Conservation (phyloP, 35 echinoderm and acorn worm species). For the Diadema setosum region DNA sequence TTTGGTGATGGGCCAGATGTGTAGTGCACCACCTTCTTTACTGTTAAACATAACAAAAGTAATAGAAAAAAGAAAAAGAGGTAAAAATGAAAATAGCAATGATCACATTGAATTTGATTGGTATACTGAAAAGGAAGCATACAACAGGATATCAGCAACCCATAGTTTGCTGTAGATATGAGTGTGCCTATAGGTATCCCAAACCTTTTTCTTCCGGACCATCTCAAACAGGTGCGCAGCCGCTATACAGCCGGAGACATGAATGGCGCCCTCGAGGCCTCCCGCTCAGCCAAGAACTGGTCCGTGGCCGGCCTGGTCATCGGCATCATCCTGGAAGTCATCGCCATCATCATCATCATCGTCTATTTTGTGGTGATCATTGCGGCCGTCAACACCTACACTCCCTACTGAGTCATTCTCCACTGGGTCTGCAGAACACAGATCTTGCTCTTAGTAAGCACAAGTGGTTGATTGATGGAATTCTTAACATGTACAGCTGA, state of each 20-base stretch:
- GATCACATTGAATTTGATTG: no score
- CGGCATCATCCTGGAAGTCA: slow-evolving; percentile 45
- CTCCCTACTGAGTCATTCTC: background rate
- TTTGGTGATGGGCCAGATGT: no score
- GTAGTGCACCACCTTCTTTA: no score
- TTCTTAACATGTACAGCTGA: background rate
- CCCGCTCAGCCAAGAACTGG: slow-evolving; percentile 62
- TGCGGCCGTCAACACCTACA: background rate
- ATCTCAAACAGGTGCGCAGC: slow-evolving; percentile 71
- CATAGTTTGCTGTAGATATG: no score
- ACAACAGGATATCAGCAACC: no score
- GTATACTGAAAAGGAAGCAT: no score
- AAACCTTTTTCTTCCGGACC: no score
- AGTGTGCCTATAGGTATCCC: no score
- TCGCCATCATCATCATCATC: slow-evolving; percentile 45
- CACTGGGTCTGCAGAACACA: background rate
- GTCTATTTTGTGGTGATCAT: slow-evolving; percentile 53
- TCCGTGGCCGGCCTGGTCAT: slow-evolving; percentile 62
- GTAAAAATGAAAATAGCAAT: no score
- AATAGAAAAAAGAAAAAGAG: no score
- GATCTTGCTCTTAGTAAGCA: background rate
- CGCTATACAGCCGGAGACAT: slow-evolving; percentile 40
- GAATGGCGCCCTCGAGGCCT: slow-evolving; percentile 37
- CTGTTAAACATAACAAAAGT: no score
- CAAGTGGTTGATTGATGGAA: background rate